phyloP scores from a whole-genome alignment of 2,888 invertebrate genomes.

The Parnassius glacialis region DNA sequence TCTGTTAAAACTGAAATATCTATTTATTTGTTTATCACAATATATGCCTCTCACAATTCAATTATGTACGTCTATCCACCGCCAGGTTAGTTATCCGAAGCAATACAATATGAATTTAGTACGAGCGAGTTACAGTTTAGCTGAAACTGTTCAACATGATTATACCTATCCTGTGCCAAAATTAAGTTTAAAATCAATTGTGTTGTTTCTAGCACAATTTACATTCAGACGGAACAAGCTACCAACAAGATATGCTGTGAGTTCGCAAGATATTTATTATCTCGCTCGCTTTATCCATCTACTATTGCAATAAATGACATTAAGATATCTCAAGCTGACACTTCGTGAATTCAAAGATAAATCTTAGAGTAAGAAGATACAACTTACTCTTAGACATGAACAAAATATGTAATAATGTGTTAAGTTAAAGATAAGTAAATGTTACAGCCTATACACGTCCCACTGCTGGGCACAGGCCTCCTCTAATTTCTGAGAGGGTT shows the following conservation, averaged over 20 bases:
- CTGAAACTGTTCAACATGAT: slow-evolving; percentile 61
- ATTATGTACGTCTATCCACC: slow-evolving; percentile 68
- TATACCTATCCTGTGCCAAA: slow-evolving; percentile 46
- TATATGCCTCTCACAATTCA: slow-evolving; percentile 73
- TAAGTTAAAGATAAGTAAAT: too few species aligned
- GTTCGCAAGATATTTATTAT: slow-evolving; percentile 31
- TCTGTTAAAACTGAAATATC: too few species aligned
- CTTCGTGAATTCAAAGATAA: slow-evolving; percentile 21
- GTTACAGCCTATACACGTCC: too few species aligned
- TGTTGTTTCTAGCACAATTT: slow-evolving; percentile 36
- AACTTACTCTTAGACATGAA: too few species aligned
- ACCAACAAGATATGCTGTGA: slow-evolving; percentile 28
- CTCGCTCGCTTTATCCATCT: slow-evolving; percentile 25
- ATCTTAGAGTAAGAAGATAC: too few species aligned
- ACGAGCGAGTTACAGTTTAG: slow-evolving; percentile 58
- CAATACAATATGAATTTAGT: slow-evolving; percentile 70
- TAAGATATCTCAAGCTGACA: slow-evolving; percentile 22
- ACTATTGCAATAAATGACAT: slow-evolving; percentile 30
- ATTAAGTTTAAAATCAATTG: slow-evolving; percentile 64
- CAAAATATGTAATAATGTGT: too few species aligned
- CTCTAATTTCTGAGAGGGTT: too few species aligned
- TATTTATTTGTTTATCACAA: slow-evolving; percentile 49
- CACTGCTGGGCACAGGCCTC: too few species aligned
- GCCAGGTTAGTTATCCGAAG: slow-evolving; percentile 69
- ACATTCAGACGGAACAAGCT: slow-evolving; percentile 26